Evolutionary conservation across 1,140 invertebrate species (phyloP).

Genomic region (Drosophila fuyamai): DNA sequence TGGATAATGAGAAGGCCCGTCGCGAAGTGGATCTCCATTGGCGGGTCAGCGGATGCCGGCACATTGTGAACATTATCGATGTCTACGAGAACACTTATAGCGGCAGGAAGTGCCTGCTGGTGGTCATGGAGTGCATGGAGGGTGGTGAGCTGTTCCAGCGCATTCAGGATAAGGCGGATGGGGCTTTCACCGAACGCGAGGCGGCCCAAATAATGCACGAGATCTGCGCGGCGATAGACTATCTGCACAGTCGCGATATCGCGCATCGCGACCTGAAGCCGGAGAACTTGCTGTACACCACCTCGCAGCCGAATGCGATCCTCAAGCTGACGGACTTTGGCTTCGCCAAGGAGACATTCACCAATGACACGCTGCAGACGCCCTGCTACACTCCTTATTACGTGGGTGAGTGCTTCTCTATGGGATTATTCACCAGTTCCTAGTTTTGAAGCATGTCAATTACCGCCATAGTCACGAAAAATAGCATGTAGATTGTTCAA

Average conservation of each 20-base stretch:
- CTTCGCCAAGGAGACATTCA: slow-evolving; percentile 98
- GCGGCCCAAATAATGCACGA: slow-evolving; percentile 94
- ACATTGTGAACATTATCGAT: slow-evolving; percentile 97
- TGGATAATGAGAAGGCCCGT: slow-evolving; percentile 95
- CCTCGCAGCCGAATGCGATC: slow-evolving; percentile 89
- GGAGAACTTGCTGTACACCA: slow-evolving; percentile 95
- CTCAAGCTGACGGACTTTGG: slow-evolving; percentile 99
- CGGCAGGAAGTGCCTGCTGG: slow-evolving; percentile 95
- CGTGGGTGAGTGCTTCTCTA: slow-evolving; percentile 87
- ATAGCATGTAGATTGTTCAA: background rate
- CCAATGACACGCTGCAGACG: slow-evolving; percentile 95
- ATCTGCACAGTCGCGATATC: slow-evolving; percentile 97
- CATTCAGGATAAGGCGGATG: slow-evolving; percentile 97
- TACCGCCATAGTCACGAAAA: background rate
- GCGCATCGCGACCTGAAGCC: slow-evolving; percentile 98
- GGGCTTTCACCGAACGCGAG: slow-evolving; percentile 96
- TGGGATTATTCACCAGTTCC: background rate
- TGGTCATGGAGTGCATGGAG: slow-evolving; percentile 99
- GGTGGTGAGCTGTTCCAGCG: slow-evolving; percentile 98
- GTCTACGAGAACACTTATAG: slow-evolving; percentile 98
- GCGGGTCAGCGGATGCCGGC: slow-evolving; percentile 94
- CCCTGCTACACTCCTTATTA: slow-evolving; percentile 99
- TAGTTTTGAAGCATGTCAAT: background rate
- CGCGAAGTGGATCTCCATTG: slow-evolving; percentile 98
- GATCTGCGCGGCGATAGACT: slow-evolving; percentile 97